These are phyloP conservation scores for Amiota mariae DNA, from an alignment of 2,888 invertebrate genomes.

Conservation along the genomic window DNA sequence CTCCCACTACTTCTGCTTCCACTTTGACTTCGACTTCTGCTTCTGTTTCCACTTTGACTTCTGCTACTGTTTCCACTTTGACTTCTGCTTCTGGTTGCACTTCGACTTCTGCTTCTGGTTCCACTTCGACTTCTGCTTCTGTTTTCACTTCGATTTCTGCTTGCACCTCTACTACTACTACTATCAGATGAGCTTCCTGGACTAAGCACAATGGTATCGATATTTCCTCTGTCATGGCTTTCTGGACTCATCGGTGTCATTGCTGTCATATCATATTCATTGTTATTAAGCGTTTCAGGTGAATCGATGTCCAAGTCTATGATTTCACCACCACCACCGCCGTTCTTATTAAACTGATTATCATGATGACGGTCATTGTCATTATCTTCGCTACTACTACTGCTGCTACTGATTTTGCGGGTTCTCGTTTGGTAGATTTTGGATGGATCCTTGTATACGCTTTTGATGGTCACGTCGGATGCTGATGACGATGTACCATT, in stretches of 20 bases:
- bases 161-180: background rate
- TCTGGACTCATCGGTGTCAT: slow-evolving; percentile 40
- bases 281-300: background rate
- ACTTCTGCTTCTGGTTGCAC: background rate
- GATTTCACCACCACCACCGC: background rate
- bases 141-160: background rate
- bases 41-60: too few relatives aligned
- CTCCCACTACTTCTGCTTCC: too few relatives aligned
- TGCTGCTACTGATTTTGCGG: background rate
- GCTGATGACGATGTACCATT: background rate
- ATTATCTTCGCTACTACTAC: background rate
- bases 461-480: too few relatives aligned
- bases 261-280: slow-evolving; percentile 32
- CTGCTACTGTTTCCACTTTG: background rate
- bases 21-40: background rate
- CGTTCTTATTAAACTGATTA: too few relatives aligned
- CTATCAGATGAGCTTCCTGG: background rate
- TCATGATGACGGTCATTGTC: background rate
- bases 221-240: slow-evolving; percentile 45
- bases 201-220: slow-evolving; percentile 17
- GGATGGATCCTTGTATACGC: too few relatives aligned
- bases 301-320: background rate
- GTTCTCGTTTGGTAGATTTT: too few relatives aligned
- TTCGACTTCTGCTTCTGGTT: too few relatives aligned
- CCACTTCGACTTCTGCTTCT: too few relatives aligned